Evolutionary conservation across 2,113 vertebrate species (phyloP).

Genomic region (Furnarius figulus): DNA sequence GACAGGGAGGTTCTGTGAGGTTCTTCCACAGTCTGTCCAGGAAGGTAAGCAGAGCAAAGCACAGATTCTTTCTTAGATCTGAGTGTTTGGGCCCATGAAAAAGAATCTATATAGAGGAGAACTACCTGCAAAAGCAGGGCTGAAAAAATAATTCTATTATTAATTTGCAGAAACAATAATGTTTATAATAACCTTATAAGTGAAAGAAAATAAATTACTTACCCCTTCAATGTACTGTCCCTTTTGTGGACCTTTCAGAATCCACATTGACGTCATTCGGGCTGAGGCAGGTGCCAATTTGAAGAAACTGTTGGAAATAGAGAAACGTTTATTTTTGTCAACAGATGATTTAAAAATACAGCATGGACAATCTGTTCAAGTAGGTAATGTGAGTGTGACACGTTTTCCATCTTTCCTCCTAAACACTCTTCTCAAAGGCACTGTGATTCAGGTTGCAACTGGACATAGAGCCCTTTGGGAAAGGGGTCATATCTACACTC

Average conservation of each 20-base stretch:
- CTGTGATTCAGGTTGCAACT: not conserved
- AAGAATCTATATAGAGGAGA: not conserved
- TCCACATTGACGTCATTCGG: constrained; percentile 78
- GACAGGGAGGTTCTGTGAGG: not conserved
- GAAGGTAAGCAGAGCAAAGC: not conserved
- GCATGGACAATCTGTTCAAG: constrained; percentile 73
- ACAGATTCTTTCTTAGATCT: not conserved
- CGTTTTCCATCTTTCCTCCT: not conserved
- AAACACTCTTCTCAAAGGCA: not conserved
- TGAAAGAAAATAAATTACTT: not conserved
- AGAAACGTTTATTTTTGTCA: constrained; percentile 74
- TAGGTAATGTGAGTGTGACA: constrained; percentile 7
- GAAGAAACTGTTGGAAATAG: constrained; percentile 79
- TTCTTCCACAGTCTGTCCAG: not conserved
- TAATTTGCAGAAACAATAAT: not conserved
- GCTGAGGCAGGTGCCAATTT: constrained; percentile 77
- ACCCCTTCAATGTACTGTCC: not conserved
- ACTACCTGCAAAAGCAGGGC: not conserved
- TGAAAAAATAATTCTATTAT: not conserved
- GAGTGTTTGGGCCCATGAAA: not conserved
- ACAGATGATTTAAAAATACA: constrained; percentile 81
- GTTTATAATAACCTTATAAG: not conserved
- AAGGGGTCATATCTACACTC: not conserved
- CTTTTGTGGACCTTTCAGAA: constrained; percentile 69
- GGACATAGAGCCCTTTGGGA: not conserved